phyloP scores from a whole-genome alignment of 1,140 invertebrate genomes.

The Phymorhynchus buccinoides region DNA sequence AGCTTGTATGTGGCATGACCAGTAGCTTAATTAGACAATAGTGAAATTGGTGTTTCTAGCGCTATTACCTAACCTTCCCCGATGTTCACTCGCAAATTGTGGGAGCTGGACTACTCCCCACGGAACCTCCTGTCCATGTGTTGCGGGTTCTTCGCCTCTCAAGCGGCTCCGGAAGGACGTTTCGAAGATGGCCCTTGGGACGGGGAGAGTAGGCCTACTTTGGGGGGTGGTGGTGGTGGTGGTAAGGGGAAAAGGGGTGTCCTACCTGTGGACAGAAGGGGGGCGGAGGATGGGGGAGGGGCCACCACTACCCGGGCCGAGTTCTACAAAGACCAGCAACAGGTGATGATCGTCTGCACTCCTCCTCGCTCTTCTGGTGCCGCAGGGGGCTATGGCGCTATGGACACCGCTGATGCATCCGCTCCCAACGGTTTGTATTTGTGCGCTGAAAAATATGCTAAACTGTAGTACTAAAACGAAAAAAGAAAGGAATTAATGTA shows the following conservation, averaged over 20 bases:
- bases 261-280: no score
- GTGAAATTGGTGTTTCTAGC: no score
- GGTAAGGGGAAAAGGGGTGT: no score
- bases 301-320: not conserved
- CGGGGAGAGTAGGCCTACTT: not conserved
- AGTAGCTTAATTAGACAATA: no score
- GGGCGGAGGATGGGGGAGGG: no score
- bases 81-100: conserved; percentile 35
- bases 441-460: no score
- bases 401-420: not conserved
- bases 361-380: not conserved
- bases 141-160: conserved; percentile 24
- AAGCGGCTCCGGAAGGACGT: not conserved
- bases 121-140: conserved; percentile 24
- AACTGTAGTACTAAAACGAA: no score
- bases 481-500: no score
- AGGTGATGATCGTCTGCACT: not conserved
- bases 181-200: conserved; percentile 4
- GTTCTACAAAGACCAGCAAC: not conserved
- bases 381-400: not conserved
- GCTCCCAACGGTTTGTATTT: not conserved
- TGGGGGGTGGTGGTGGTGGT: not conserved
- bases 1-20: no score
- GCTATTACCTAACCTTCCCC: not conserved
- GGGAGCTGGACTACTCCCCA: conserved; percentile 39